Evolutionary conservation across 2,113 vertebrate species (phyloP).

Genomic region (Corynorhinus townsendii): DNA sequence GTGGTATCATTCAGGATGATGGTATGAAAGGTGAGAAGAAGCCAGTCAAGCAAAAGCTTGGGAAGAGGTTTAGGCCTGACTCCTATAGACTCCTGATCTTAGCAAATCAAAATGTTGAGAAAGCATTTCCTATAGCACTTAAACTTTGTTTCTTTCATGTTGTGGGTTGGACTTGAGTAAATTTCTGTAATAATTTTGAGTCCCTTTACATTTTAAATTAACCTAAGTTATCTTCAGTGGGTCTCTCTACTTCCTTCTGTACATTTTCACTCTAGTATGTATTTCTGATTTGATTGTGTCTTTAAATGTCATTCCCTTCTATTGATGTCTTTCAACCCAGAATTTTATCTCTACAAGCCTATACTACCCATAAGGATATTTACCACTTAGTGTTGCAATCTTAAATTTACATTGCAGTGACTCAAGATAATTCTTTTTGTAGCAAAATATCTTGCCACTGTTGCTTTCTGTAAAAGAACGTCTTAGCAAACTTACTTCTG

Average conservation of each 20-base stretch:
- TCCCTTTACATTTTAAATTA: not conserved
- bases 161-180: not conserved
- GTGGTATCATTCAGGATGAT: not conserved
- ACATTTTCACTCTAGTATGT: not conserved
- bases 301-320: not conserved
- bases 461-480: not conserved
- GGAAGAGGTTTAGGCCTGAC: not conserved
- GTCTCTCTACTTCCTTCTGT: not conserved
- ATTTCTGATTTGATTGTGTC: not conserved
- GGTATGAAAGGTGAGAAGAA: not conserved
- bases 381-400: not conserved
- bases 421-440: not conserved
- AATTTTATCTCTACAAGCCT: not conserved
- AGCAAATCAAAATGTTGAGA: slow-evolving; percentile 1
- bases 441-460: not conserved
- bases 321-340: not conserved
- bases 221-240: not conserved
- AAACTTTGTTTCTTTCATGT: not conserved
- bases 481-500: not conserved
- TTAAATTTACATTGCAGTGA: not conserved
- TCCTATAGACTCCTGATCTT: not conserved
- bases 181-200: not conserved
- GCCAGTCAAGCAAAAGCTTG: not conserved
- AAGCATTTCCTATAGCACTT: not conserved
- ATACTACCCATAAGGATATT: not conserved